Evolutionary conservation across 2,113 vertebrate species (phyloP), one percentile per base, ranked within the genome.

Genomic region (Danio rerio): DNA sequence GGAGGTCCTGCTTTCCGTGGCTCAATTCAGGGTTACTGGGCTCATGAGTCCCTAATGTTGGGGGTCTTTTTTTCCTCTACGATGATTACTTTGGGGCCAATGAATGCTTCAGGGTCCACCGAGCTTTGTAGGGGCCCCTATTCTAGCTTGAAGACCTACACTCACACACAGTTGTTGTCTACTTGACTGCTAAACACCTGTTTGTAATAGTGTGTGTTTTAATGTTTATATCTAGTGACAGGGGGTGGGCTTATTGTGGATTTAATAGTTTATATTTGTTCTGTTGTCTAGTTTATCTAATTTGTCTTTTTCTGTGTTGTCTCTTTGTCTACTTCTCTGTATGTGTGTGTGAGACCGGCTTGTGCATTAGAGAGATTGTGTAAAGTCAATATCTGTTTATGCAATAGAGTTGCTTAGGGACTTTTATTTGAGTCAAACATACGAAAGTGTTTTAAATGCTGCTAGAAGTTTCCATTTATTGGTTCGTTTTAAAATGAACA

Each of bases 341-440:
- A 40, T 86, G 31, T 31, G 31, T 31, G 31, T 31, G 31, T 47
- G 86, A 83, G 77, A 20, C 80, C 66, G 88, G 80, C 71, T 77
- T 65, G 61, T 83, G 72, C 53, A 89, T 79, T 84, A 78, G 83
- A 58, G 59, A 62, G 80, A 72, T 69, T 81, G 61, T 50, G 40
- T 80, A 76, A 69, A 65, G 70, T 78, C 72, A 73, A 80, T 80
- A 86, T 86, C 82, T 83, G 80, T 77, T 74, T 61, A 82, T 83
- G 31, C 75, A 77, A 50, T 63, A 81, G 66, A 83, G 75, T 83
- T 78, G 45, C 47, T 80, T 16, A 56, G 42, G 16, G 15, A 15
- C 74, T 62, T 76, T 56, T 56, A 50, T 62, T 87, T 47, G 53
- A 81, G 47, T 49, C 12, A 63, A 50, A 49, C 10, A 50, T 15